Percentiles rank a stretch among this genome's conserved stretches.
These are phyloP conservation scores for Intellagama lesueurii DNA, from an alignment of 2,797 vertebrate species.

Conservation along the genomic window DNA sequence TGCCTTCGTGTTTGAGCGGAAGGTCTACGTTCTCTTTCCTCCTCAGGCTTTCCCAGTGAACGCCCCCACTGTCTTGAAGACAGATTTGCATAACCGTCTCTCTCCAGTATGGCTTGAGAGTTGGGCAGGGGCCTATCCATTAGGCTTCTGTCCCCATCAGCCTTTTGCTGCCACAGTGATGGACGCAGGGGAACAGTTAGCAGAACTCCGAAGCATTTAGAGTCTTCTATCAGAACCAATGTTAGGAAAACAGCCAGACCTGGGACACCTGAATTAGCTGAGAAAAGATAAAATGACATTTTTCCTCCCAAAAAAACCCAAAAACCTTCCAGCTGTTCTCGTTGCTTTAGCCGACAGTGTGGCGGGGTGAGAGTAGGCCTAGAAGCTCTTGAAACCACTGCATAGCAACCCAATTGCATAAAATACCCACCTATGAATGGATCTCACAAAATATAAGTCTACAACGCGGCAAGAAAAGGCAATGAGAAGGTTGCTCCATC, in stretches of 20 bases:
- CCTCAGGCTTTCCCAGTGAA: neutral
- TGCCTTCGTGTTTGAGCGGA: neutral
- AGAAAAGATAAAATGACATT: neutral
- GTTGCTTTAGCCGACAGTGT: rapidly evolving
- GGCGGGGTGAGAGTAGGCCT: neutral
- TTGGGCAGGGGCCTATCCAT: neutral
- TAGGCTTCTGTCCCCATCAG: rapidly evolving
- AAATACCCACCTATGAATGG: neutral
- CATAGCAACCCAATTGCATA: neutral
- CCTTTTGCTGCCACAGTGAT: rapidly evolving
- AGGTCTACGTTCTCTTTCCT: neutral
- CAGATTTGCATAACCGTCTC: neutral
- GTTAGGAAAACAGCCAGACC: neutral
- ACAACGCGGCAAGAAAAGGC: neutral
- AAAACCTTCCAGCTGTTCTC: rapidly evolving
- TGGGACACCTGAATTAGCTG: neutral
- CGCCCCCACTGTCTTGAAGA: too few relatives aligned
- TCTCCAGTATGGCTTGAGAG: neutral
- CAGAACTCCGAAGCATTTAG: neutral
- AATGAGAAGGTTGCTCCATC: rapidly evolving
- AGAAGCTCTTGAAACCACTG: rapidly evolving
- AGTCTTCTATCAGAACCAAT: neutral
- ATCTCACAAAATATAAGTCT: neutral
- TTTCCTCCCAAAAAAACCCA: too few relatives aligned
- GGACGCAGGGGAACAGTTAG: rapidly evolving